A percentile compares a stretch with the other conserved stretches of the same genome.
Conservation (phyloP, 2,888 invertebrate genomes). For the Scrobipalpa atriplicella region DNA sequence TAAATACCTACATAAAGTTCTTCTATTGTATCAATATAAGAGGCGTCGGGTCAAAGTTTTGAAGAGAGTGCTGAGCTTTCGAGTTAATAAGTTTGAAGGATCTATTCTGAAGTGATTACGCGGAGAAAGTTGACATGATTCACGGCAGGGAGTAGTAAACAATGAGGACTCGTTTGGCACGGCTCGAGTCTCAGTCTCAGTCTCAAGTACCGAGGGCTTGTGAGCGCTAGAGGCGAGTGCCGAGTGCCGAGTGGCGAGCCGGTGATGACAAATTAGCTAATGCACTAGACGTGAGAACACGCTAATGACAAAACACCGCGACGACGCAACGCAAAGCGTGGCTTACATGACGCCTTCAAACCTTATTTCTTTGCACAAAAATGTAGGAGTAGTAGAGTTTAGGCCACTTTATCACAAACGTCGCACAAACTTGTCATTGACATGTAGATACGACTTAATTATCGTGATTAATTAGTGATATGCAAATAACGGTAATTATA, state of each 20-base stretch:
- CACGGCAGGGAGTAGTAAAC: slow-evolving; percentile 9
- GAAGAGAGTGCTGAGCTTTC: background rate
- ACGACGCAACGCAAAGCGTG: slow-evolving; percentile 39
- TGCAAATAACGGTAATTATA: slow-evolving; percentile 10
- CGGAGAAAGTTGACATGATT: slow-evolving; percentile 7
- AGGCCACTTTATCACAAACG: background rate
- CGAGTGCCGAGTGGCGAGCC: slow-evolving; percentile 36
- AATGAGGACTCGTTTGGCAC: slow-evolving; percentile 24
- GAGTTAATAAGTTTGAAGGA: background rate
- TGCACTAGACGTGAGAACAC: slow-evolving; percentile 71
- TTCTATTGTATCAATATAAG: background rate
- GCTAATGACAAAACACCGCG: slow-evolving; percentile 73
- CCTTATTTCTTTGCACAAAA: background rate
- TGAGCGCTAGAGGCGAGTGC: background rate
- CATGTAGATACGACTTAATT: background rate
- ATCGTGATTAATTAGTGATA: slow-evolving; percentile 10
- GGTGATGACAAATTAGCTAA: slow-evolving; percentile 75
- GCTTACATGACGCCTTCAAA: slow-evolving; percentile 56
- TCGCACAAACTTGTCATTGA: background rate
- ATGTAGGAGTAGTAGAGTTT: background rate
- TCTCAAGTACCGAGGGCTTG: background rate
- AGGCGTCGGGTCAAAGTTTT: background rate
- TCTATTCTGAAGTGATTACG: background rate
- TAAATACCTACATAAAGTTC: background rate
- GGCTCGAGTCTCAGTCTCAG: background rate